Evolutionary conservation across 2,888 invertebrate species (phyloP), one percentile per base, ranked within the genome.

Genomic region (Hipparchia sbordonii): DNA sequence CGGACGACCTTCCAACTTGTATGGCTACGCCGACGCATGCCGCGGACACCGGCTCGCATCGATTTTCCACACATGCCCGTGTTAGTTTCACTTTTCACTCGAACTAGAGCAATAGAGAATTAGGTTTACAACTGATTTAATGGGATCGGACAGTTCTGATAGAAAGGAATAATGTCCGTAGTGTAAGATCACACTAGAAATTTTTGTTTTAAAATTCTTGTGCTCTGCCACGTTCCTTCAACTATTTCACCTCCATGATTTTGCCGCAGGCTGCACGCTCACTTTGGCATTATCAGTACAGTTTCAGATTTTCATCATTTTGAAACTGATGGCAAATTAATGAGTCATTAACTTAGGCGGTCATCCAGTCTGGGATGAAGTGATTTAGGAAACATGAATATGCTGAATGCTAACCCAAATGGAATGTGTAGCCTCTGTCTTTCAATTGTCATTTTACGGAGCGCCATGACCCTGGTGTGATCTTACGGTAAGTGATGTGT

Each of bases 61-160:
- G 92, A 92, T 92, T 92, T 89, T 88, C 84, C 84, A 87, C 86
- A 83, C 80, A 79, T 80, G 80, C 78, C 82, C 81, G 82, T 79
- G 82, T 84, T 81, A 83, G 87, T 89, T 88, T 90, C 89, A 89
- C 89, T 89, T 87, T 89, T 86, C 83, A 85, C 79, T 82, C 82
- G 83, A 79, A 78, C 80, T 82, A 82, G 87, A 84, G 84, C 85
- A 84, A 83, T 85, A 85, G 84, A 81, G 80, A 59, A 68, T 68
- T 68, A 85, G 82, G 81, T 80, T 82, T 48, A 46, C n/a, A 48
- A 33, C 48, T 48, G 59, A 65, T 51, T 48, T 57, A 46, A 59
- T 68, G 68, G 59, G 23, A 48, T 51, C 68, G 23, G 68, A 59
- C 56, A 59, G 65, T 51, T 65, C 51, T 65, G 7, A 65, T 33